Conservation (phyloP, 2,888 invertebrate species). For the Balanococcus diminutus region DNA sequence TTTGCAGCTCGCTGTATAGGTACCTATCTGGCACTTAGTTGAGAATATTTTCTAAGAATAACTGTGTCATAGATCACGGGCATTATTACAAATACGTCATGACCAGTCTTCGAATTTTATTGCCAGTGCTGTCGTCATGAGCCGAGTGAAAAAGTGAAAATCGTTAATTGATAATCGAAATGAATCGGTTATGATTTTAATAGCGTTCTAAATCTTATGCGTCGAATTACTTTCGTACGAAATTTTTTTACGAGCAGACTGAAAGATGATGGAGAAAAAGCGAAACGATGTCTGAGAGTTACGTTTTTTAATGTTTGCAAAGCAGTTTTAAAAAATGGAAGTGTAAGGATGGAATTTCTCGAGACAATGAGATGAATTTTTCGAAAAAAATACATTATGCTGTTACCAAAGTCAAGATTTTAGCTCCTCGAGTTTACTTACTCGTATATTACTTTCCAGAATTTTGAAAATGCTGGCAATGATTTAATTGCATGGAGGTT, state of each 20-base stretch:
- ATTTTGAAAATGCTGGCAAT: too few species aligned
- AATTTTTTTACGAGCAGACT: not conserved
- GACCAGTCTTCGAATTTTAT: not conserved
- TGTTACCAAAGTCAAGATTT: too few species aligned
- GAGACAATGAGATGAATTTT: too few species aligned
- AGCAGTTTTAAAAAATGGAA: too few species aligned
- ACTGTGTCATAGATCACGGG: not conserved
- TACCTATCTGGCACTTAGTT: not conserved
- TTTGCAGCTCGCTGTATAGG: not conserved
- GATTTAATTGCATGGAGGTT: too few species aligned
- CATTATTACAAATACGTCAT: not conserved
- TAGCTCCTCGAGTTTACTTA: too few species aligned
- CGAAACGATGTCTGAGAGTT: not conserved
- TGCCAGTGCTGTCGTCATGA: not conserved
- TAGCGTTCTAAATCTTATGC: not conserved
- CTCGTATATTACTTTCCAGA: too few species aligned
- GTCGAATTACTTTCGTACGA: not conserved
- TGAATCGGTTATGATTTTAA: not conserved
- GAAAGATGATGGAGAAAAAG: not conserved
- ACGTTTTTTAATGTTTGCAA: too few species aligned
- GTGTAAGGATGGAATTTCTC: too few species aligned
- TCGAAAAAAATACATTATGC: too few species aligned
- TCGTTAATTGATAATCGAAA: conserved; percentile 5
- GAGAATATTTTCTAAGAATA: conserved; percentile 14
- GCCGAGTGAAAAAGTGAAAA: not conserved